Evolutionary conservation across 1,140 invertebrate genomes (phyloP).

Genomic region (Danaus melanippus): DNA sequence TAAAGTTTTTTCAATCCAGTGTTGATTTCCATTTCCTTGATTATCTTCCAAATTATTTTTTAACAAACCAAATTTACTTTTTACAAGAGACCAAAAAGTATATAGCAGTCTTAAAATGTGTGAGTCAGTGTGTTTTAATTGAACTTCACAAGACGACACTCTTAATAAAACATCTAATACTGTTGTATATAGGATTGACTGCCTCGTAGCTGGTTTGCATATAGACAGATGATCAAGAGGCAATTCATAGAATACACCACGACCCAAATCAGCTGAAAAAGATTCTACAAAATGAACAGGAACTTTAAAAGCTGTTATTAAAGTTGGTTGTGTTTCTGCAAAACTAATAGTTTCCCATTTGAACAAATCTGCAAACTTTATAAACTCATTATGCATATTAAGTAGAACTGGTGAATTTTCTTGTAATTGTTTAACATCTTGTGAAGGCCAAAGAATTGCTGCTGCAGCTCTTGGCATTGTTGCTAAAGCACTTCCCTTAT

Average conservation of each 20-base stretch:
- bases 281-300: constrained; percentile 78
- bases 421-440: constrained; percentile 85
- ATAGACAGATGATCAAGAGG: constrained; percentile 83
- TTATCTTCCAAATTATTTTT: constrained; percentile 34
- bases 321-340: constrained; percentile 80
- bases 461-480: constrained; percentile 77
- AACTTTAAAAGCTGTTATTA: constrained; percentile 75
- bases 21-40: constrained; percentile 23
- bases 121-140: constrained; percentile 30
- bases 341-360: constrained; percentile 81
- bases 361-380: constrained; percentile 71
- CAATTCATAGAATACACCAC: constrained; percentile 82
- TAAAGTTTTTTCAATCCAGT: constrained; percentile 38
- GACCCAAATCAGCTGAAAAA: constrained; percentile 80
- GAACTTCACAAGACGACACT: constrained; percentile 31
- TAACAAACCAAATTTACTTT: constrained; percentile 24
- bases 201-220: constrained; percentile 82
- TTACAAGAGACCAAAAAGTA: constrained; percentile 20
- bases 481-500: constrained; percentile 74
- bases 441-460: constrained; percentile 81
- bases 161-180: constrained; percentile 51
- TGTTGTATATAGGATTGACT: constrained; percentile 60
- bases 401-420: constrained; percentile 79
- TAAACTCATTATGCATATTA: constrained; percentile 77
- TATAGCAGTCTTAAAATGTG: constrained; percentile 28